Conservation (phyloP, 30 jellyfish, hydroid and myxozoan genomes). For the Aurelia sp. region DNA sequence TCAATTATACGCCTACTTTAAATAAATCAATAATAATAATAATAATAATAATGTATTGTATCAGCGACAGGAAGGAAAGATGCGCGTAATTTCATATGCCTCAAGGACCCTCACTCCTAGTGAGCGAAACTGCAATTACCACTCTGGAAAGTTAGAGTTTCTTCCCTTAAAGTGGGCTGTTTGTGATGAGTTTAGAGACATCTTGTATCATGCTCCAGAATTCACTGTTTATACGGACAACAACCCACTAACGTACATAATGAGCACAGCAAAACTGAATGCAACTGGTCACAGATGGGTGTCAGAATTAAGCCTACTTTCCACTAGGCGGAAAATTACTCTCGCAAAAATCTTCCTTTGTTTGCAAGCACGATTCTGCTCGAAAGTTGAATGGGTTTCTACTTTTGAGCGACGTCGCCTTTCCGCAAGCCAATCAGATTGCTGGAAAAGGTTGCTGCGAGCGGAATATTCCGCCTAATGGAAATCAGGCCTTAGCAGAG, state of each 20-base stretch:
- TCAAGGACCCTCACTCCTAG: slow-evolving; percentile 41
- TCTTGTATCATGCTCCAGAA: slow-evolving; percentile 19
- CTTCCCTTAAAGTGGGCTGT: slow-evolving; percentile 63
- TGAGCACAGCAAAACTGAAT: slow-evolving; percentile 51
- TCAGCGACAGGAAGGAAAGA: slow-evolving; percentile 38
- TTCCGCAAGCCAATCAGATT: no score
- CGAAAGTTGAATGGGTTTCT: no score
- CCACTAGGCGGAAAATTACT: no score
- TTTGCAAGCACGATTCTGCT: no score
- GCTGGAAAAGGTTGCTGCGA: no score
- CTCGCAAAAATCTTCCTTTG: no score
- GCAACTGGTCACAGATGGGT: slow-evolving; percentile 76
- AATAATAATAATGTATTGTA: no score
- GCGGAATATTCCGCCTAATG: no score
- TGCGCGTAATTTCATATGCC: slow-evolving; percentile 49
- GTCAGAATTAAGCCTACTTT: no score
- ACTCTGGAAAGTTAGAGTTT: slow-evolving; percentile 47
- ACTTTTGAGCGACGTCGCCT: no score
- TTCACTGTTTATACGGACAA: slow-evolving; percentile 53
- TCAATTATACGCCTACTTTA: no score
- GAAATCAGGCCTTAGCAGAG: slow-evolving; percentile 30
- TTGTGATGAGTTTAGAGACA: slow-evolving; percentile 54
- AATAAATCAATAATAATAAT: no score
- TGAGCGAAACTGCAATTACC: slow-evolving; percentile 42
- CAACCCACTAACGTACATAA: slow-evolving; percentile 51